Evolutionary conservation across 2,113 vertebrate species (phyloP), one percentile per base, ranked within the genome.

Genomic region (Electrona antarctica): DNA sequence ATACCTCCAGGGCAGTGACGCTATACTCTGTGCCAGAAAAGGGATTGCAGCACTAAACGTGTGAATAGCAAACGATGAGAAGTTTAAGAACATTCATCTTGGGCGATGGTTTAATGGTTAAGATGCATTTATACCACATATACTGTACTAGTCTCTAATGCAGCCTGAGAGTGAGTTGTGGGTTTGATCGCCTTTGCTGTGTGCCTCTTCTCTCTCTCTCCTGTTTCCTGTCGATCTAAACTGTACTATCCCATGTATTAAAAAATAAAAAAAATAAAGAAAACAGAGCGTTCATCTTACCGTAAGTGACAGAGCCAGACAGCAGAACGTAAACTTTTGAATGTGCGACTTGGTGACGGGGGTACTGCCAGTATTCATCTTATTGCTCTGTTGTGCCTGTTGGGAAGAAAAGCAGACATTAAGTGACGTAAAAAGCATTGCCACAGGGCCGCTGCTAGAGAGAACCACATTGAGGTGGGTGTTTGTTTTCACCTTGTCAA

Each of bases 351-450:
- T 94, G 6, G 93, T 95, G 85, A 98, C 94, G 0, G 92, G 90
- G 83, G 81, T 91, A n/a, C n/a, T n/a, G 52, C 70, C 80, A 0
- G 88, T 88, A 65, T 90, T 93, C 86, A 96, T 4, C 89, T 97
- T 98, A 92, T 97, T 99, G 94, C 94, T n/a, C 95, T 76, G 96
- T 95, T 87, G 97, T 97, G 85, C 95, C 97, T 99, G 87, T 84
- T 1, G 74, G 78, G 85, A 69, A 87, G 54, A 76, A 11, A 69
- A 45, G 14, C 10, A 68, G 0, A 56, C 0, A 33, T 77, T 51
- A 76, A 58, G 59, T 4, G 46, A 12, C 49, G 9, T 33, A 11
- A 3, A 41, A 4, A 41, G 5, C 33, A 41, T 41, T 21, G 49
- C 61, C 29, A 56, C 7, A 45, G 51, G 5, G 45, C 49, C 13